phyloP scores from a whole-genome alignment of 2,113 vertebrate species.

The Rhynchomys soricoides region DNA sequence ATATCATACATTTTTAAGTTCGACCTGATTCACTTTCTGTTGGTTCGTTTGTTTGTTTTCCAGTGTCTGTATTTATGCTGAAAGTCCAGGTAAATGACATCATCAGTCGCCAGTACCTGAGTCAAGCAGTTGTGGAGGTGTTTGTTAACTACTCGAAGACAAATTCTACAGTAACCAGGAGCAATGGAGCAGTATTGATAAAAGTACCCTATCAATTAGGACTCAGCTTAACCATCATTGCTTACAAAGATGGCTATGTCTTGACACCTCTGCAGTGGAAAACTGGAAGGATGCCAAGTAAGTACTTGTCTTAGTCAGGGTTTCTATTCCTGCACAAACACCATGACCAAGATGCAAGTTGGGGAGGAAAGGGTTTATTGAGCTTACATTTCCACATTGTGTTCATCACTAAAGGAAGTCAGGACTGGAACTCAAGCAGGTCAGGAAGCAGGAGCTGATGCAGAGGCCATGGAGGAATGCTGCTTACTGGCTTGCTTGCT shows the following conservation, averaged over 20 bases:
- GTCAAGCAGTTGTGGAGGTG: constrained; percentile 89
- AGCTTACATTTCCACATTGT: too few relatives aligned
- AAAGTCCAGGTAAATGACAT: constrained; percentile 94
- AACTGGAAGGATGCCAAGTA: constrained; percentile 93
- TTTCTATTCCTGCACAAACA: too few relatives aligned
- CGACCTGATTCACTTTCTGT: background rate
- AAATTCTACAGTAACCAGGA: constrained; percentile 87
- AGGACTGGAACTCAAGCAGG: too few relatives aligned
- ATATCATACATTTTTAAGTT: background rate
- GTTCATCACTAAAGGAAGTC: too few relatives aligned
- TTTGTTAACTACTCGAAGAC: constrained; percentile 93
- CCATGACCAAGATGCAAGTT: too few relatives aligned
- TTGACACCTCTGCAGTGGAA: constrained; percentile 93
- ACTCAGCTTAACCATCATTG: constrained; percentile 91
- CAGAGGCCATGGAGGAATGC: too few relatives aligned
- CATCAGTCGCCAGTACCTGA: constrained; percentile 91
- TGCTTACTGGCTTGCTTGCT: too few relatives aligned
- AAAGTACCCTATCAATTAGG: constrained; percentile 89
- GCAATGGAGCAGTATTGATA: constrained; percentile 90
- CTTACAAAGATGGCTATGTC: constrained; percentile 93
- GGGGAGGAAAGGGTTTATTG: too few relatives aligned
- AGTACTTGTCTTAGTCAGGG: too few relatives aligned
- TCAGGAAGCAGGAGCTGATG: too few relatives aligned
- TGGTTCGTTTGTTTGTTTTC: constrained; percentile 21
- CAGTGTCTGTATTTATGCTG: constrained; percentile 90